These are phyloP conservation scores for Schrankia costaestrigalis DNA, from an alignment of 2,888 invertebrate genomes.

Conservation along the genomic window DNA sequence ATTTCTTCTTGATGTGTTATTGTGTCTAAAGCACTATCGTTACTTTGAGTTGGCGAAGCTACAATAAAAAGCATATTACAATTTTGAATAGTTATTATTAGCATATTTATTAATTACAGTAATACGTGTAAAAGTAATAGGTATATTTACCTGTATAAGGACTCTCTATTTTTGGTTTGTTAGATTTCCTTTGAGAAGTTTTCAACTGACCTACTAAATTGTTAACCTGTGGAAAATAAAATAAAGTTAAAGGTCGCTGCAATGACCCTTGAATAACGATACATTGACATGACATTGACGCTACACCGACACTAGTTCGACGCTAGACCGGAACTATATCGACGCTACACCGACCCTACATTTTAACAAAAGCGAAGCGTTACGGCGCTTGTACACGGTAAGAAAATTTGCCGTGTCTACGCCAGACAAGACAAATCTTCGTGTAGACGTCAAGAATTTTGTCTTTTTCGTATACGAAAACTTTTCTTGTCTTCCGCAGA, in stretches of 20 bases:
- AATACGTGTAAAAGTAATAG: not conserved
- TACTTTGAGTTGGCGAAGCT: conserved; percentile 55
- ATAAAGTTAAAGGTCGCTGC: not conserved
- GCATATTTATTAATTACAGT: not conserved
- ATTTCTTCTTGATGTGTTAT: conserved; percentile 69
- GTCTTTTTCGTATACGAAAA: too few relatives aligned
- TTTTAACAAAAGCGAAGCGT: too few relatives aligned
- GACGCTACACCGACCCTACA: too few relatives aligned
- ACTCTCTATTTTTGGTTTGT: conserved; percentile 50
- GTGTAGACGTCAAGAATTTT: too few relatives aligned
- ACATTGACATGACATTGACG: too few relatives aligned
- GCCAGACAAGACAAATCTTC: too few relatives aligned
- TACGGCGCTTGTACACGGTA: too few relatives aligned
- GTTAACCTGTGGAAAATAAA: conserved; percentile 49
- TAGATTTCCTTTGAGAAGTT: conserved; percentile 45
- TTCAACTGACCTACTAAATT: conserved; percentile 59
- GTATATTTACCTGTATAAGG: conserved; percentile 41
- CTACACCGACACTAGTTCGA: too few relatives aligned
- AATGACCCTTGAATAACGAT: too few relatives aligned
- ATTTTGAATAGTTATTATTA: not conserved
- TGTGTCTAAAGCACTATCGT: conserved; percentile 56
- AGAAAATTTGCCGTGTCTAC: too few relatives aligned
- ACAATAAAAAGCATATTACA: not conserved
- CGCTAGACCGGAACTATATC: too few relatives aligned
- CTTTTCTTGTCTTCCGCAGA: too few relatives aligned